These are phyloP conservation scores for Melanotaenia nigrans DNA, from an alignment of 2,797 vertebrate genomes.

Conservation along the genomic window DNA sequence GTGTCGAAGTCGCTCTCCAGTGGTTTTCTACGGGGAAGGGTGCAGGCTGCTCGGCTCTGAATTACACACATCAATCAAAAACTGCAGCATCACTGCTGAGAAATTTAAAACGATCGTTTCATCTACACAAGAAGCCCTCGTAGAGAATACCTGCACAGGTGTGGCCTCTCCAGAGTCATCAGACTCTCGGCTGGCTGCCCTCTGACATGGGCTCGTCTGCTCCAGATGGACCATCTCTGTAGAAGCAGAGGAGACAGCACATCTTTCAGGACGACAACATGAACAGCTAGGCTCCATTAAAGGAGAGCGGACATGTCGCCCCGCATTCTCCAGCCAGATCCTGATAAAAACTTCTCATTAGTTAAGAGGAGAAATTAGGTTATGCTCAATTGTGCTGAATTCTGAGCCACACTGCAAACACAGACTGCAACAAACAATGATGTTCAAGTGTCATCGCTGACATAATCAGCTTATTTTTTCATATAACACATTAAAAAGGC, in stretches of 20 bases:
- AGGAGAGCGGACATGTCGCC: too few relatives aligned
- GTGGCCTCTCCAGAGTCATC: conserved; percentile 86
- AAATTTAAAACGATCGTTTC: not conserved
- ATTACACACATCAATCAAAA: conserved; percentile 40
- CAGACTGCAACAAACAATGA: too few relatives aligned
- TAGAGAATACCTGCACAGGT: conserved; percentile 49
- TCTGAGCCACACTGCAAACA: too few relatives aligned
- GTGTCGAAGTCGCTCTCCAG: conserved; percentile 96
- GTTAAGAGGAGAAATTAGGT: too few relatives aligned
- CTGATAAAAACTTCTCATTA: too few relatives aligned
- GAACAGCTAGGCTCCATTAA: not conserved
- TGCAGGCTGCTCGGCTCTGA: conserved; percentile 81
- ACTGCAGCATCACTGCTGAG: not conserved
- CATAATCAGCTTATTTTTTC: too few relatives aligned
- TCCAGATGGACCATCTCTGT: conserved; percentile 92
- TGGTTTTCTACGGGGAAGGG: conserved; percentile 87
- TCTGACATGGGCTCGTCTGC: conserved; percentile 82
- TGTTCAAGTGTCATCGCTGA: too few relatives aligned
- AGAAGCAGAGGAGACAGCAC: conserved; percentile 29
- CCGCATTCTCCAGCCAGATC: too few relatives aligned
- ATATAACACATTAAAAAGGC: too few relatives aligned
- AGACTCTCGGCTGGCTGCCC: conserved; percentile 77
- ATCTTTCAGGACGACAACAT: not conserved
- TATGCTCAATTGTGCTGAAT: too few relatives aligned
- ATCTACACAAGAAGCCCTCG: too few relatives aligned